phyloP scores from a whole-genome alignment of 35 echinoderm and acorn worm species.

The Lytechinus pictus region DNA sequence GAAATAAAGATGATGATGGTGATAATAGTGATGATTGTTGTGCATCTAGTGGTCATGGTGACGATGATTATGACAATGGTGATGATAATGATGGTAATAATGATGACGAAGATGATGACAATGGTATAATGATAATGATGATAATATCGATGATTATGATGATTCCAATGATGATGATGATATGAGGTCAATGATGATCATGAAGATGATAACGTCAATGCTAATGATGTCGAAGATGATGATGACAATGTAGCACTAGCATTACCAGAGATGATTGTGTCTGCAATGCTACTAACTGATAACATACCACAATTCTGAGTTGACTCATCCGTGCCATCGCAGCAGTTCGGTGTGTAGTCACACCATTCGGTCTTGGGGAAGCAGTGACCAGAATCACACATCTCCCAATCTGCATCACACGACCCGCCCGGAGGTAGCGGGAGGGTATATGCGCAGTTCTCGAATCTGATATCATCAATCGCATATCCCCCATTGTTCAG shows the following conservation, averaged over 20 bases:
- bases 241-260: background rate
- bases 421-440: background rate
- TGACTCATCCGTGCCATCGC: slow-evolving; percentile 77
- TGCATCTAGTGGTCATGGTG: background rate
- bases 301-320: slow-evolving; percentile 19
- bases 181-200: background rate
- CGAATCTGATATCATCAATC: slow-evolving; percentile 85
- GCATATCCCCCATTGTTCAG: slow-evolving; percentile 65
- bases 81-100: background rate
- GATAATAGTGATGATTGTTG: background rate
- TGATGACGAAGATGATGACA: background rate
- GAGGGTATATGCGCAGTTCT: slow-evolving; percentile 67
- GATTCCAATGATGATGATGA: background rate
- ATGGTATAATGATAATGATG: background rate
- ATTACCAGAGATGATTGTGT: background rate
- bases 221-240: background rate
- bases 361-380: slow-evolving; percentile 62
- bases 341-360: slow-evolving; percentile 83
- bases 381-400: slow-evolving; percentile 77
- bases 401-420: slow-evolving; percentile 46
- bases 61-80: background rate
- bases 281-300: background rate
- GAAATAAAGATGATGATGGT: background rate
- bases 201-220: background rate
- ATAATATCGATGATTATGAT: no score